Evolutionary conservation across 2,797 vertebrate species (phyloP).

Genomic region (Hypotaenidia philippensis): DNA sequence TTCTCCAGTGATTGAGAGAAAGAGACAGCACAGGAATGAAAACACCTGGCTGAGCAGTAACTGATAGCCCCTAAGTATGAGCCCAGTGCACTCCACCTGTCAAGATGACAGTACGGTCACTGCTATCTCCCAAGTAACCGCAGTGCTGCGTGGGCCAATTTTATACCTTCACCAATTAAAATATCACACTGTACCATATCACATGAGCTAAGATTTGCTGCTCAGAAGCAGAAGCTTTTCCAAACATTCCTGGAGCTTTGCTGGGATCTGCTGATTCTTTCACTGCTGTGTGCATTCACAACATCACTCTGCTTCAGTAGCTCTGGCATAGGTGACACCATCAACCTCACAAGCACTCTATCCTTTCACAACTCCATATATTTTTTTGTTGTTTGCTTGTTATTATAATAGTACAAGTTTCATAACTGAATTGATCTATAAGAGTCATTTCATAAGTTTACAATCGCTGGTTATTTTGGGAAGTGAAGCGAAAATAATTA

Average conservation of each 20-base stretch:
- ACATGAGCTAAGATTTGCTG: background rate
- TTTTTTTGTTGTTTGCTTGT: background rate
- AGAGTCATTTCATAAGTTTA: background rate
- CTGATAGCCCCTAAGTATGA: background rate
- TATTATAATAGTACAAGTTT: background rate
- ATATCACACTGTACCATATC: background rate
- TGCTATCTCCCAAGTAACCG: background rate
- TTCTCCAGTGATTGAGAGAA: background rate
- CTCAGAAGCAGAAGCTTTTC: background rate
- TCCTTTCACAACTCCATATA: background rate
- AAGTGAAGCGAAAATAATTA: background rate
- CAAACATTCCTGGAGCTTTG: background rate
- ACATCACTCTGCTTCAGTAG: background rate
- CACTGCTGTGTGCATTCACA: background rate
- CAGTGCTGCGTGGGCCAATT: background rate
- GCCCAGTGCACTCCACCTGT: accelerated
- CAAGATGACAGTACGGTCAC: background rate
- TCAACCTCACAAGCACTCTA: background rate
- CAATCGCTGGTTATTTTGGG: background rate
- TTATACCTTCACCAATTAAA: background rate
- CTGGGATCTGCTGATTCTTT: background rate
- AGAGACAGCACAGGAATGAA: background rate
- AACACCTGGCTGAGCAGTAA: background rate
- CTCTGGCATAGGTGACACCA: background rate
- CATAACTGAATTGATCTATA: background rate